Percentiles rank a stretch among this genome's conserved stretches.
These are phyloP conservation scores for Phyllotreta striolata DNA, from an alignment of 2,888 invertebrate genomes.

Conservation along the genomic window DNA sequence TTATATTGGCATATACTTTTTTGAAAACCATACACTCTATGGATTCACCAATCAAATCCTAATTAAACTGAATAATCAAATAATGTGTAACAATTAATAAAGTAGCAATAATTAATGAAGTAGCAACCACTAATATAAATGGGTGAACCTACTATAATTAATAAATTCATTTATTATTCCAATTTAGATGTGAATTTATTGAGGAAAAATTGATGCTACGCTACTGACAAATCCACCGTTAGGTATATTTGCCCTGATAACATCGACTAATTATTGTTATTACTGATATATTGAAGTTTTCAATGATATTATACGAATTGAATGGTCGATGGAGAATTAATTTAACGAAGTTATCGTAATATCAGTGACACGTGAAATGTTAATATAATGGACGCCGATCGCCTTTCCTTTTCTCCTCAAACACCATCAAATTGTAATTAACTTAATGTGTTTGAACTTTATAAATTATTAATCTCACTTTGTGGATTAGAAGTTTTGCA, in stretches of 20 bases:
- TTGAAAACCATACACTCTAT: too few relatives aligned
- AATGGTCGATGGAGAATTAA: conserved; percentile 25
- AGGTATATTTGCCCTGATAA: conserved; percentile 25
- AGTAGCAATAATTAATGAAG: too few relatives aligned
- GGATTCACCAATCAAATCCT: not conserved
- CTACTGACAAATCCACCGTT: conserved; percentile 8
- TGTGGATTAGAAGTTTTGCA: not conserved
- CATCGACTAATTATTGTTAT: conserved; percentile 26
- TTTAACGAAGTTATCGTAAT: conserved; percentile 20
- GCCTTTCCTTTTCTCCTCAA: conserved; percentile 1
- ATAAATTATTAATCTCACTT: not conserved
- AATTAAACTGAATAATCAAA: not conserved
- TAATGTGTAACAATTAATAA: too few relatives aligned
- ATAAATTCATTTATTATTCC: too few relatives aligned
- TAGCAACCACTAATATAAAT: too few relatives aligned
- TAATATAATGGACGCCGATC: conserved; percentile 9
- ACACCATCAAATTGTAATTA: conserved; percentile 16
- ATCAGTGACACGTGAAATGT: conserved; percentile 16
- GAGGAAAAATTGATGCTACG: not conserved
- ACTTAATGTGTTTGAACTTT: conserved; percentile 23
- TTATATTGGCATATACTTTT: too few relatives aligned
- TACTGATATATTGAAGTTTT: conserved; percentile 28
- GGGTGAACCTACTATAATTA: too few relatives aligned
- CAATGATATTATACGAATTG: conserved; percentile 27
- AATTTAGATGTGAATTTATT: too few relatives aligned